Evolutionary conservation across 2,113 vertebrate species (phyloP).

Genomic region (Podarcis muralis): DNA sequence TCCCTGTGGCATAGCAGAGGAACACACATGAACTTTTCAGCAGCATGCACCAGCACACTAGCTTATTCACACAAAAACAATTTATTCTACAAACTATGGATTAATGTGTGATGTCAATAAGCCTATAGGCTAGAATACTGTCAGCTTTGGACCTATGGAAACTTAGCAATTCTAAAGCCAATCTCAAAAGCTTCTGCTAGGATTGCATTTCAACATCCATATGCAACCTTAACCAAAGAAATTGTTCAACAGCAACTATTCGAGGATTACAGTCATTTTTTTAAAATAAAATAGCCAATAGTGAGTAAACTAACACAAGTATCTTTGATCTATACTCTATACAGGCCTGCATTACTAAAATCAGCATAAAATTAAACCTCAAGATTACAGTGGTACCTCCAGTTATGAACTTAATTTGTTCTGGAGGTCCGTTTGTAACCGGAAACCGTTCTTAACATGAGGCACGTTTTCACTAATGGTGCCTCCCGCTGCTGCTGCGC

Average conservation of each 20-base stretch:
- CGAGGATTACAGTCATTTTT: background rate
- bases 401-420: too few relatives aligned
- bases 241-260: background rate
- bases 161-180: background rate
- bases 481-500: too few relatives aligned
- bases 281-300: background rate
- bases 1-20: too few relatives aligned
- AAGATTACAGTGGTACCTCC: background rate
- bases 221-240: background rate
- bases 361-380: background rate
- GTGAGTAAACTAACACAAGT: background rate
- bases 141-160: background rate
- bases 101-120: too few relatives aligned
- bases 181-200: background rate
- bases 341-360: background rate
- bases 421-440: too few relatives aligned
- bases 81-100: too few relatives aligned
- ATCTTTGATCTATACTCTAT: background rate
- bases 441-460: too few relatives aligned
- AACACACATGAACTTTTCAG: too few relatives aligned
- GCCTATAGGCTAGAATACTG: background rate
- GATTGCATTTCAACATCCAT: background rate
- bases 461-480: too few relatives aligned
- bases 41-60: too few relatives aligned
- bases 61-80: too few relatives aligned